Evolutionary conservation across 2,888 invertebrate species (phyloP), one percentile per base, ranked within the genome.

Genomic region (Luperina nickerlii): DNA sequence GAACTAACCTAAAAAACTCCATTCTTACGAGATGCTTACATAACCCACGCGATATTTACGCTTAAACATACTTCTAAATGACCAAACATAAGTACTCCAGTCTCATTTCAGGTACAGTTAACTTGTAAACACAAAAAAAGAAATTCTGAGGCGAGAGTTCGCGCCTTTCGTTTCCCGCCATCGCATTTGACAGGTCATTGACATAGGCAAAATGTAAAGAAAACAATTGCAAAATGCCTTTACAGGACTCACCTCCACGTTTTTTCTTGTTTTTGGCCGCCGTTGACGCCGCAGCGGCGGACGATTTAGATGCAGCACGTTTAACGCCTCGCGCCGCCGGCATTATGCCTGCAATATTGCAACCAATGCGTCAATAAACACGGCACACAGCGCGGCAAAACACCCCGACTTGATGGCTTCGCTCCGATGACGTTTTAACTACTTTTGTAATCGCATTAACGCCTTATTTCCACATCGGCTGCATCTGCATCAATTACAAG

Each of bases 121-220:
- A 45, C 73, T 81, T 77, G 80, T 80, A 88, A 90, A 91, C 84
- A 91, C 82, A 83, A 86, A 86, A 88, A 91, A 89, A 82, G 78
- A 87, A 82, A 84, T 84, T 84, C 70, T 86, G 83, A 73, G 79
- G 88, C 86, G 77, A 89, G 83, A 84, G 83, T 89, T 76, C 86
- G 90, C 88, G 92, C 91, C 92, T 93, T 92, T 89, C 88, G 90
- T 96, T 97, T 97, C 96, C 96, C 96, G 97, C 97, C 96, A 96
- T 96, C 92, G 92, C 92, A 90, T 95, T 96, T 96, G 96, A 96
- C 96, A 96, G 96, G 96, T 96, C 96, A 96, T 95, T 96, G 96
- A 96, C 96, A 95, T 96, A 93, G 94, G 83, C 90, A 89, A 91
- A 94, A 94, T 92, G 94, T 93, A 96, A 96, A 95, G 96, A 96